Conservation (phyloP, 2,113 vertebrate species). For the Hylia prasina region DNA sequence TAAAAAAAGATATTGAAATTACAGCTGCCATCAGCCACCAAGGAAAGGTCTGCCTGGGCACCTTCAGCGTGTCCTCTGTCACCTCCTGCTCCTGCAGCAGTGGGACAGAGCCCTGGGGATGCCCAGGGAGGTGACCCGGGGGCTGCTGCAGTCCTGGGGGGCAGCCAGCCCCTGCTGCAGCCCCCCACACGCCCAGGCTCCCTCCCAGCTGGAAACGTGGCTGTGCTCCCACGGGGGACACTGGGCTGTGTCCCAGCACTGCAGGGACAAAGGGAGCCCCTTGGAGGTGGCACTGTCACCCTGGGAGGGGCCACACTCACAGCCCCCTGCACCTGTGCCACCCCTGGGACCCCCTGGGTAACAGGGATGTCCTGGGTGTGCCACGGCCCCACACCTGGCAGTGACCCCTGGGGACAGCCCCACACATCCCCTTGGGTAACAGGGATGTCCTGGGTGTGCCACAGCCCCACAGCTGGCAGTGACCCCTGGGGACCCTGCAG, state of each 20-base stretch:
- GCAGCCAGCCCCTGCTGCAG: neutral
- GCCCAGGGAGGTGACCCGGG: neutral
- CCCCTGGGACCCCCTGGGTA: accelerated
- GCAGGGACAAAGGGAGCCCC: neutral
- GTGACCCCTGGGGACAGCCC: neutral
- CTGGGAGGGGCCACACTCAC: neutral
- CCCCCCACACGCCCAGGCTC: neutral
- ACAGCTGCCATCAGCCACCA: neutral
- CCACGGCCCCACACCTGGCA: neutral
- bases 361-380: neutral
- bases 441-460: neutral
- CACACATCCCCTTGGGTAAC: neutral
- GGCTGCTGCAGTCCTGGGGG: neutral
- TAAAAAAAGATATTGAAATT: neutral
- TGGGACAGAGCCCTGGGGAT: neutral
- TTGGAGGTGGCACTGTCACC: neutral
- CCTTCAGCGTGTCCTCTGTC: neutral
- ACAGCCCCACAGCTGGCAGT: neutral
- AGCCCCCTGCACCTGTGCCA: neutral
- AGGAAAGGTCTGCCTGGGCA: neutral
- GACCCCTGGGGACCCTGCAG: neutral
- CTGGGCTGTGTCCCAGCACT: neutral
- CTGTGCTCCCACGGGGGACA: neutral
- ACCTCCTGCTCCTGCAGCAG: neutral
- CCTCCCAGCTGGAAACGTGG: neutral